Evolutionary conservation across 2,113 vertebrate species (phyloP).

Genomic region (Peromyscus californicus): DNA sequence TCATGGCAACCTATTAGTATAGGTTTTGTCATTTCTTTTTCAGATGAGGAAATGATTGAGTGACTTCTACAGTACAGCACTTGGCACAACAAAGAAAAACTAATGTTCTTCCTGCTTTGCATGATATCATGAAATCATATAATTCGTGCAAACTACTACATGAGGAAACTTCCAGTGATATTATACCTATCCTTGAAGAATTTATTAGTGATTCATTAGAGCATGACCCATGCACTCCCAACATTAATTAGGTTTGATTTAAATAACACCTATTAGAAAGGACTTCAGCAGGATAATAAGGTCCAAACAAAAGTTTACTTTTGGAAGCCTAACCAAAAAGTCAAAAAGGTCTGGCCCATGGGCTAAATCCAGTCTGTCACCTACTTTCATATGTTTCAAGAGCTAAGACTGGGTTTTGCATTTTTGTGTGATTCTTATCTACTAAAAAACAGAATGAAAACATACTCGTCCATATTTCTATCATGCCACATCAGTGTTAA

Average conservation of each 20-base stretch:
- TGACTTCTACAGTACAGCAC: background rate
- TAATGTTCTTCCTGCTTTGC: background rate
- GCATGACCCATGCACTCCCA: background rate
- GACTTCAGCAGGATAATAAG: background rate
- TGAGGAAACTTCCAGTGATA: background rate
- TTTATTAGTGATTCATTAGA: slow-evolving; percentile 29
- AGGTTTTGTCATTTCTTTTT: slow-evolving; percentile 56
- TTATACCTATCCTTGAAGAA: background rate
- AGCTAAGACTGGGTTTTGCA: background rate
- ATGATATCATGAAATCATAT: background rate
- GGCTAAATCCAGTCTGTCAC: background rate
- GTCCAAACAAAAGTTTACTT: background rate
- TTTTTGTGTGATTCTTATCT: background rate
- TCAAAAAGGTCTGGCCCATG: background rate
- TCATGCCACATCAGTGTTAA: background rate
- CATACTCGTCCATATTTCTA: background rate
- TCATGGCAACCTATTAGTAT: slow-evolving; percentile 59
- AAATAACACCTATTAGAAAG: slow-evolving; percentile 22
- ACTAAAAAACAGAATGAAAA: background rate
- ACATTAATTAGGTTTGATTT: slow-evolving; percentile 31
- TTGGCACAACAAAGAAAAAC: slow-evolving; percentile 54
- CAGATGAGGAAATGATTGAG: slow-evolving; percentile 35
- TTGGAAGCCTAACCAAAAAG: background rate
- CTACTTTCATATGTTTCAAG: background rate
- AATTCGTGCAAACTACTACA: background rate